Evolutionary conservation across 2,113 vertebrate genomes (phyloP).

Genomic region (Sorex fumeus): DNA sequence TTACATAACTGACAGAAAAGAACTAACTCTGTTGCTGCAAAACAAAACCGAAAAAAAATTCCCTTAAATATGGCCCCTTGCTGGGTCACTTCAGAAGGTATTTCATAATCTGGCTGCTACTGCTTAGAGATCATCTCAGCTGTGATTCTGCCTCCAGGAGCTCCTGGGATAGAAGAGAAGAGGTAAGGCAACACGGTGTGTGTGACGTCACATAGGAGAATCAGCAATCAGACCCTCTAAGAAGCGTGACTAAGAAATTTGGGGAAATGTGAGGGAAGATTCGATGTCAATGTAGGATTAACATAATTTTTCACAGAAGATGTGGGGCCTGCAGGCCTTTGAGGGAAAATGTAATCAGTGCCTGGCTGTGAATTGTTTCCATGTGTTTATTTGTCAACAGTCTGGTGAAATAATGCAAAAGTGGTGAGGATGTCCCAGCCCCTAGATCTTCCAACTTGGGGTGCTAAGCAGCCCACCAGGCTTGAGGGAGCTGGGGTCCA

Average conservation of each 20-base stretch:
- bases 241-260: conserved; percentile 55
- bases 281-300: conserved; percentile 70
- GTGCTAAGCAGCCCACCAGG: conserved; percentile 62
- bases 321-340: conserved; percentile 40
- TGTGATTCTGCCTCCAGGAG: background rate
- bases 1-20: background rate
- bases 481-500: background rate
- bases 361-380: conserved; percentile 60
- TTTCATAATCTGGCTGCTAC: rapidly evolving
- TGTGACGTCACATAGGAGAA: background rate
- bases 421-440: background rate
- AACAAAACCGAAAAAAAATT: no score
- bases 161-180: background rate
- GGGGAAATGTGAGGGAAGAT: conserved; percentile 67
- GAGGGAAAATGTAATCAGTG: conserved; percentile 69
- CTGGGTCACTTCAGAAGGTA: no score
- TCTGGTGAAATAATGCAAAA: conserved; percentile 70
- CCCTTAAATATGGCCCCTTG: background rate
- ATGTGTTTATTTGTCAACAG: conserved; percentile 80
- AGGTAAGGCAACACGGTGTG: background rate
- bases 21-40: background rate
- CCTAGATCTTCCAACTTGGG: conserved; percentile 31
- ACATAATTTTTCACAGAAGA: conserved; percentile 78
- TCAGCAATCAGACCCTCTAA: conserved; percentile 42
- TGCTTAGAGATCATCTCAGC: background rate